Conservation (phyloP, 1,140 invertebrate genomes). For the Nasonia giraulti region DNA sequence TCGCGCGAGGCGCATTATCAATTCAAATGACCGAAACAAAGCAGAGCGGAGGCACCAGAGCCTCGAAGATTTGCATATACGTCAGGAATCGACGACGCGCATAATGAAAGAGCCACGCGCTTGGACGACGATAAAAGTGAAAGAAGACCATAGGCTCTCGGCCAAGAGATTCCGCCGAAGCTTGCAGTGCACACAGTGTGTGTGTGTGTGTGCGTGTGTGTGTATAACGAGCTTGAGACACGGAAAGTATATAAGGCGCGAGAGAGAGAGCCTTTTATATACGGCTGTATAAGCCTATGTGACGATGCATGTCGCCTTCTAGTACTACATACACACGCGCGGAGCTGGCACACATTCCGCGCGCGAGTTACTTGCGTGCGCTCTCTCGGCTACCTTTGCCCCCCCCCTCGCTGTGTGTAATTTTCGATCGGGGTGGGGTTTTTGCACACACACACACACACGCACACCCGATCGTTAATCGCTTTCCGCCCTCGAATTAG, state of each 20-base stretch:
- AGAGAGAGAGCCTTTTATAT: not conserved
- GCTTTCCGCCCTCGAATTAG: not conserved
- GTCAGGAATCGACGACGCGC: slow-evolving; percentile 38
- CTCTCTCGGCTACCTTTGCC: not conserved
- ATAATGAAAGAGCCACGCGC: slow-evolving; percentile 14
- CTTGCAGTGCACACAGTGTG: not conserved
- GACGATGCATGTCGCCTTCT: not conserved
- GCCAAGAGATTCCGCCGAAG: slow-evolving; percentile 1
- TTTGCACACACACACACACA: not conserved
- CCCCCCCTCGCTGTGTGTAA: not conserved
- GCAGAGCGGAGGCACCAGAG: slow-evolving; percentile 3
- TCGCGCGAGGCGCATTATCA: slow-evolving; percentile 39
- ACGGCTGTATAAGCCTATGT: too few species aligned
- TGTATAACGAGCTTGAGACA: slow-evolving; percentile 44
- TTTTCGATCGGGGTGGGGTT: slow-evolving; percentile 6
- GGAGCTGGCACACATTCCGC: slow-evolving; percentile 22
- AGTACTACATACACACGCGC: not conserved
- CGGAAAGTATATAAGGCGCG: slow-evolving; percentile 21
- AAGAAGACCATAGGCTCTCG: slow-evolving; percentile 1
- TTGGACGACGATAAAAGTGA: slow-evolving; percentile 10
- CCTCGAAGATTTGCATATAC: slow-evolving; percentile 34
- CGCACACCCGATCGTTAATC: not conserved
- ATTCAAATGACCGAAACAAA: slow-evolving; percentile 51
- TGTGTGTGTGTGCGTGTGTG: not conserved
- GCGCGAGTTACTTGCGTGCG: not conserved